Conservation (phyloP, 2,888 invertebrate species). For the Tetheella fluctuosa region DNA sequence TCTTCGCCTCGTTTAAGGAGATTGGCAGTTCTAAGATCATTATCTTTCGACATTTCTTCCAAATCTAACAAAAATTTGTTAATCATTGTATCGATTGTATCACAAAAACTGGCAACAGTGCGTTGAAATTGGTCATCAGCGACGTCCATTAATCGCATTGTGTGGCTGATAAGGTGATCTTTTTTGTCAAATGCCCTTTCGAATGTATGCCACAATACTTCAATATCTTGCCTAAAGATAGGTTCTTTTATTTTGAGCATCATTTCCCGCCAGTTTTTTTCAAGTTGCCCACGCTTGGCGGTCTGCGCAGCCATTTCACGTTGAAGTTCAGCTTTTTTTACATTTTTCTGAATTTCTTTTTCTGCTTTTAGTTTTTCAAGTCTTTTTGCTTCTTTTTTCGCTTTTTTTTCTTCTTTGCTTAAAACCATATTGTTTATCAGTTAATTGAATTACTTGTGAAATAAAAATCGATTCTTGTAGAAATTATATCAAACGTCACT, state of each 20-base stretch:
- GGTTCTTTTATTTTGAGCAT: constrained; percentile 77
- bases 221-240: constrained; percentile 65
- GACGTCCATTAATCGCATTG: constrained; percentile 83
- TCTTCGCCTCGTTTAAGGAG: constrained; percentile 57
- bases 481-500: constrained; percentile 16
- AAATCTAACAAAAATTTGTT: constrained; percentile 70
- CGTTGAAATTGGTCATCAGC: constrained; percentile 87
- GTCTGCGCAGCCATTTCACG: constrained; percentile 67
- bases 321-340: constrained; percentile 63
- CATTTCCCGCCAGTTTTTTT: constrained; percentile 65
- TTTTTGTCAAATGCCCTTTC: constrained; percentile 84
- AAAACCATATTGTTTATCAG: constrained; percentile 51
- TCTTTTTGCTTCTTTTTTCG: constrained; percentile 65
- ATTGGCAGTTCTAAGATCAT: constrained; percentile 52
- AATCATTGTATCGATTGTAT: constrained; percentile 85
- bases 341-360: constrained; percentile 49
- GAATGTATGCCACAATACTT: constrained; percentile 76
- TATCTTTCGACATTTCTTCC: constrained; percentile 59
- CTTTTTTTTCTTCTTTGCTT: constrained; percentile 68
- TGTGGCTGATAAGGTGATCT: constrained; percentile 82
- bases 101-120: constrained; percentile 86
- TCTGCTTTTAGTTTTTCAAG: constrained; percentile 59
- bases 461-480: neutral
- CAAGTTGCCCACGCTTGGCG: constrained; percentile 54
- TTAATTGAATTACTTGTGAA: constrained; percentile 18